Percentiles rank a stretch among this genome's conserved stretches.
Evolutionary conservation across 2,113 vertebrate genomes (phyloP).

Genomic region (Nestor notabilis): DNA sequence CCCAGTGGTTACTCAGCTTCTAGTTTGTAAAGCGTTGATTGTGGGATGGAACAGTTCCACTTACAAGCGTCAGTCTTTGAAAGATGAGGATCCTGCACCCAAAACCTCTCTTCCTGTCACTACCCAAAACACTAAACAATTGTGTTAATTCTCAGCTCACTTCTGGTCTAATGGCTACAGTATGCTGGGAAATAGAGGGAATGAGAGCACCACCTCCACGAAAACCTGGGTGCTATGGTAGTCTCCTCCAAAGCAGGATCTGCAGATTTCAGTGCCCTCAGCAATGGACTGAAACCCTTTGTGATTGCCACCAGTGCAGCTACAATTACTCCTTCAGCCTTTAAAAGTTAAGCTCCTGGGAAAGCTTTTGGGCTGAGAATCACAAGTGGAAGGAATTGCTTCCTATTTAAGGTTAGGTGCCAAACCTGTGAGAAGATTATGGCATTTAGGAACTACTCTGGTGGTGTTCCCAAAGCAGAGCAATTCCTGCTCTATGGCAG

Average conservation of each 20-base stretch:
- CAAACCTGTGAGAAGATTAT: not conserved
- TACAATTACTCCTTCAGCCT: not conserved
- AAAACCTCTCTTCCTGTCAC: not conserved
- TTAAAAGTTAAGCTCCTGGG: not conserved
- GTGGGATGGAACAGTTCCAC: not conserved
- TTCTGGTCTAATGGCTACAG: not conserved
- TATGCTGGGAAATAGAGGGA: not conserved
- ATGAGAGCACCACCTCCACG: not conserved
- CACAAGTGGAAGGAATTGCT: not conserved
- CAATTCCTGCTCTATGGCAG: not conserved
- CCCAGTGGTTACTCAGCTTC: not conserved
- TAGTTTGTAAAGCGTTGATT: not conserved
- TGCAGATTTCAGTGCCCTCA: not conserved
- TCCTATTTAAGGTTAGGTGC: not conserved
- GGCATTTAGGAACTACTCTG: not conserved
- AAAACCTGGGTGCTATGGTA: not conserved
- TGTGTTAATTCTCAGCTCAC: not conserved
- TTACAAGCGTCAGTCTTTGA: not conserved
- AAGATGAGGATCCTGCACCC: not conserved
- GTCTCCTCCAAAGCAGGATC: not conserved
- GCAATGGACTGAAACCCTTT: not conserved
- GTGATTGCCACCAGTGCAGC: not conserved
- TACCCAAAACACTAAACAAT: not conserved
- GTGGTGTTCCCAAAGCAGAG: rapidly evolving
- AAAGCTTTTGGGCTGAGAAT: not conserved